Evolutionary conservation across 2,888 invertebrate genomes (phyloP).

Genomic region (Pristionchus mayeri): DNA sequence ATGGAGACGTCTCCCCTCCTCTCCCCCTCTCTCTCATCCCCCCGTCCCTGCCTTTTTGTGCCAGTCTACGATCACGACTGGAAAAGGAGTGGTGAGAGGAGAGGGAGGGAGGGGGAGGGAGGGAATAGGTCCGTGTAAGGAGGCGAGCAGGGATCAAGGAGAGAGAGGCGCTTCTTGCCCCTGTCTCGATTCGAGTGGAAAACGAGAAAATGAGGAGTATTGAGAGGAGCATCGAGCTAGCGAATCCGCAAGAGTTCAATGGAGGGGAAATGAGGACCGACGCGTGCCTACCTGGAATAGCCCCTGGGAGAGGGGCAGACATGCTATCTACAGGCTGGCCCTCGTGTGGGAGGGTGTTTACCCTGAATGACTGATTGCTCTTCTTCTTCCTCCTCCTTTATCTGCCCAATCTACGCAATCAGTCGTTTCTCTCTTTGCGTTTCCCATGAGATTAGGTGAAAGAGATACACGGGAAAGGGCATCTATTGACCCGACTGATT

Average conservation of each 20-base stretch:
- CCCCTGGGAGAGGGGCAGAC: neutral
- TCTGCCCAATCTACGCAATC: conserved; percentile 25
- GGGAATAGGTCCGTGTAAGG: neutral
- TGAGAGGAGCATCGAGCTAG: neutral
- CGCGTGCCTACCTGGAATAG: neutral
- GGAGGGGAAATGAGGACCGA: conserved; percentile 1
- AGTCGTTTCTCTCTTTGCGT: neutral
- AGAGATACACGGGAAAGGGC: conserved; percentile 34
- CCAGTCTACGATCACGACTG: neutral
- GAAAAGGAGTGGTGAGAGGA: neutral
- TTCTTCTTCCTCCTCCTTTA: neutral
- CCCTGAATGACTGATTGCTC: conserved; percentile 25
- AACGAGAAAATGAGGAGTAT: conserved; percentile 26
- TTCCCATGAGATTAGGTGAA: neutral
- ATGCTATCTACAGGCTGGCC: neutral
- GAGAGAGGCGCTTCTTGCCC: neutral
- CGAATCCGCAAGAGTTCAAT: neutral
- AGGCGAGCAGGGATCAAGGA: neutral
- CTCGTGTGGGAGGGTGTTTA: conserved; percentile 11
- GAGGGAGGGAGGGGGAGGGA: neutral
- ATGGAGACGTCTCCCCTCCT: neutral
- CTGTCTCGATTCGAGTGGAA: conserved; percentile 41
- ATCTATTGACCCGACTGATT: conserved; percentile 9
- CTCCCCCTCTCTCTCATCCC: neutral
- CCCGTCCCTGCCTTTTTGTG: neutral